These are phyloP conservation scores for Balearica regulorum DNA, from an alignment of 2,797 vertebrate genomes.

Conservation along the genomic window DNA sequence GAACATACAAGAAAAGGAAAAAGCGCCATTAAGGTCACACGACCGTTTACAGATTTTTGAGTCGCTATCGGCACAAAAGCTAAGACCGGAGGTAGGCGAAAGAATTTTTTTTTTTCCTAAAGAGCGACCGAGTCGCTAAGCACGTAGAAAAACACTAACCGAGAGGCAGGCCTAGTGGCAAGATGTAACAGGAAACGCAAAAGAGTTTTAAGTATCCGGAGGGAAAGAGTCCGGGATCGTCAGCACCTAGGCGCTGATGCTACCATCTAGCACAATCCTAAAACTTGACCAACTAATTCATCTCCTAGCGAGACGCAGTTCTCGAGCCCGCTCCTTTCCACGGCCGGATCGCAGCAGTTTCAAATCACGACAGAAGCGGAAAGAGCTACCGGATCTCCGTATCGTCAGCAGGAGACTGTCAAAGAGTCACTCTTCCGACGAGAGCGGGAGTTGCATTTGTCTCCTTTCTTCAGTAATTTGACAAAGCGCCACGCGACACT, in stretches of 20 bases:
- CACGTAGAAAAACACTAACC: background rate
- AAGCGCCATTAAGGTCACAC: background rate
- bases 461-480: background rate
- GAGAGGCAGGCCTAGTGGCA: background rate
- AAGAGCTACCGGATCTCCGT: background rate
- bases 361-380: background rate
- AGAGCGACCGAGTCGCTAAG: background rate
- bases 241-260: background rate
- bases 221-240: background rate
- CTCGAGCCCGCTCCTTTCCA: background rate
- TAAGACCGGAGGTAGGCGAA: background rate
- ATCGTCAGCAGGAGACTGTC: background rate
- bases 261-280: background rate
- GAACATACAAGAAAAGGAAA: background rate
- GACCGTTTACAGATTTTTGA: background rate
- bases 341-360: background rate
- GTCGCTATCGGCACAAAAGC: background rate
- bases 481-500: background rate
- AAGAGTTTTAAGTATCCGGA: background rate
- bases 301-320: background rate
- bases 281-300: background rate
- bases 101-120: background rate
- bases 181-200: background rate
- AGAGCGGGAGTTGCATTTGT: background rate
- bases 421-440: background rate